phyloP scores from a whole-genome alignment of 2,888 invertebrate species.

The Malachius bipustulatus region DNA sequence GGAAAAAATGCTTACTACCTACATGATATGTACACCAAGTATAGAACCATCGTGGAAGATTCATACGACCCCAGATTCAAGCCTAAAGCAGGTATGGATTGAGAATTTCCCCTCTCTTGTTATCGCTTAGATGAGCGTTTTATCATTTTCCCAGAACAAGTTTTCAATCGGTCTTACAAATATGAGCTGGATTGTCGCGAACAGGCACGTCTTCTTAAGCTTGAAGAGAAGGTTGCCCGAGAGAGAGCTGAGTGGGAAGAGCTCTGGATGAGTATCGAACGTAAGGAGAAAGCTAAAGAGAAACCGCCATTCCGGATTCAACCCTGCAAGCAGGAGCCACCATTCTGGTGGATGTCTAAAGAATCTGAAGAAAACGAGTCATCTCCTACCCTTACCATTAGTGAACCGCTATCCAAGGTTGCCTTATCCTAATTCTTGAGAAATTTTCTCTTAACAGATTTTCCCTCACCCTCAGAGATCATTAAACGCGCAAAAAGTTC shows the following conservation, averaged over 20 bases:
- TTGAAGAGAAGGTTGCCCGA: slow-evolving; percentile 29
- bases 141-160: slow-evolving; percentile 24
- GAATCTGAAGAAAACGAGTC: slow-evolving; percentile 5
- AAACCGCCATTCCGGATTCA: slow-evolving; percentile 19
- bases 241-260: slow-evolving; percentile 23
- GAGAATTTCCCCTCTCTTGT: too few relatives aligned
- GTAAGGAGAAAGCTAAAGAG: slow-evolving; percentile 16
- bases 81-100: slow-evolving; percentile 20
- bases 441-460: too few relatives aligned
- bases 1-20: slow-evolving; percentile 43
- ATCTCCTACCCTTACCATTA: too few relatives aligned
- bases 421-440: too few relatives aligned
- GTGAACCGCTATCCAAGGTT: too few relatives aligned
- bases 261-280: slow-evolving; percentile 13
- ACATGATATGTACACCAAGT: slow-evolving; percentile 40
- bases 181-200: slow-evolving; percentile 45
- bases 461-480: too few relatives aligned
- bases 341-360: slow-evolving; percentile 30
- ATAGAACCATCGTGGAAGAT: slow-evolving; percentile 24
- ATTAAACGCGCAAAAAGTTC: too few relatives aligned
- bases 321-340: slow-evolving; percentile 24
- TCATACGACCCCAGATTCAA: slow-evolving; percentile 28
- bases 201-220: slow-evolving; percentile 32
- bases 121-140: too few relatives aligned
- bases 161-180: slow-evolving; percentile 46